phyloP scores from a whole-genome alignment of 1,140 invertebrate genomes.

The Paralvinella palmiformis region DNA sequence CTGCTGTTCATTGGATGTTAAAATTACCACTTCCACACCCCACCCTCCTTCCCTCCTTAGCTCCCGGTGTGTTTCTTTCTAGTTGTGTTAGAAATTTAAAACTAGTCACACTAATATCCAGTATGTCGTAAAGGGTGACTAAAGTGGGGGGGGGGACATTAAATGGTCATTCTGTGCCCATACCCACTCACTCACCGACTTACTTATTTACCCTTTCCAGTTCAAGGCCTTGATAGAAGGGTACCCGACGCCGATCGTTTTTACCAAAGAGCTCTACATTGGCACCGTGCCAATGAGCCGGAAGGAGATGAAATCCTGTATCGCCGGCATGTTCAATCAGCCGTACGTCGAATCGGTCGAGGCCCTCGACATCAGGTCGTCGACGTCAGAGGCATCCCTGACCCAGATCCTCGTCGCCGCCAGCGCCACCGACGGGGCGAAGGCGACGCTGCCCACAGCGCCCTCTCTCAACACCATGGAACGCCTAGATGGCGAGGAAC shows the following conservation, averaged over 20 bases:
- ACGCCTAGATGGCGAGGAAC: neutral
- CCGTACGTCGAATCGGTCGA: slow-evolving; percentile 5
- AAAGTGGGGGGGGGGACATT: too few relatives aligned
- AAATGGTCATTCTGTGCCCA: too few relatives aligned
- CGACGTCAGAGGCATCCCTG: slow-evolving; percentile 1
- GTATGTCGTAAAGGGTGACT: too few relatives aligned
- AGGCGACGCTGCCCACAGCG: neutral
- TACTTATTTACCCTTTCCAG: neutral
- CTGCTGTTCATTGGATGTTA: too few relatives aligned
- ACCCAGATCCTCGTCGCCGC: neutral
- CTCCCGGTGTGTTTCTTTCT: too few relatives aligned
- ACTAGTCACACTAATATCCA: too few relatives aligned
- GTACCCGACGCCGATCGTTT: slow-evolving; percentile 3
- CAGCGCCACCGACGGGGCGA: neutral
- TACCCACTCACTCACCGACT: too few relatives aligned
- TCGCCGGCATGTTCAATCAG: slow-evolving; percentile 13
- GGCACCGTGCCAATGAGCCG: slow-evolving; percentile 17
- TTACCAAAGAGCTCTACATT: slow-evolving; percentile 18
- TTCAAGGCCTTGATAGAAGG: slow-evolving; percentile 19
- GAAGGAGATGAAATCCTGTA: slow-evolving; percentile 11
- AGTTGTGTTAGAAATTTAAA: too few relatives aligned
- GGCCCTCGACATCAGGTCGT: neutral
- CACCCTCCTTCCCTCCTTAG: too few relatives aligned
- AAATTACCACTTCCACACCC: too few relatives aligned
- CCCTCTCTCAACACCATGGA: slow-evolving; percentile 1